A percentile compares a stretch with the other conserved stretches of the same genome.
Evolutionary conservation across 2,113 vertebrate species (phyloP).

Genomic region (Anolis sagrei): DNA sequence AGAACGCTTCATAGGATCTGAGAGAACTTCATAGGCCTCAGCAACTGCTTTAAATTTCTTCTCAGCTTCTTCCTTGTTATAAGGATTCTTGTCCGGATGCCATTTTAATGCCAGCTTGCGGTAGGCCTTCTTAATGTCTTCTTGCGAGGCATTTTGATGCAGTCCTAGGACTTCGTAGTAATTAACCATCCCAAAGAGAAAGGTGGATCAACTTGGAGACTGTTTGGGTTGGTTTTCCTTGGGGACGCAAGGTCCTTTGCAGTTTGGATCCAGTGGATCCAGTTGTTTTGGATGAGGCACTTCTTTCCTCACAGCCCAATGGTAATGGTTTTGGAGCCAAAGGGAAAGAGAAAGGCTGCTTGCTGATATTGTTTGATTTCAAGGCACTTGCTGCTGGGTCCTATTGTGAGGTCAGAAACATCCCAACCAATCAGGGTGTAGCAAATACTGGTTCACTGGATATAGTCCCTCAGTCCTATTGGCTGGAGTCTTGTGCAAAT

Average conservation of each 20-base stretch:
- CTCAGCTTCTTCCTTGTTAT: slow-evolving; percentile 83
- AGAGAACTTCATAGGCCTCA: slow-evolving; percentile 71
- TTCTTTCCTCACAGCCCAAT: slow-evolving; percentile 7
- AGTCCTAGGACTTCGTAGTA: slow-evolving; percentile 88
- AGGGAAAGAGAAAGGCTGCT: slow-evolving; percentile 6
- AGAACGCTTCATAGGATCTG: slow-evolving; percentile 53
- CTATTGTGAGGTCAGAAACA: slow-evolving; percentile 49
- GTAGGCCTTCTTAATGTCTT: slow-evolving; percentile 92
- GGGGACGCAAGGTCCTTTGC: neutral
- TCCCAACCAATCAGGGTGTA: slow-evolving; percentile 4
- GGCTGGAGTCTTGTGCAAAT: neutral
- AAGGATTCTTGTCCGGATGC: slow-evolving; percentile 92
- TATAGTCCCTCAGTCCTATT: neutral
- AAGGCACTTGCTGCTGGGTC: slow-evolving; percentile 16
- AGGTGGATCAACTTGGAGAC: neutral
- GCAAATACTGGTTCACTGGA: slow-evolving; percentile 7
- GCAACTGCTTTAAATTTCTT: slow-evolving; percentile 75
- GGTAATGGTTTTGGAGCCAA: neutral
- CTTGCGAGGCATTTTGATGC: slow-evolving; percentile 71
- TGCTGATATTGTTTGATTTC: neutral
- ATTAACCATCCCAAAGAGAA: slow-evolving; percentile 63
- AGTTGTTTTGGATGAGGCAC: neutral
- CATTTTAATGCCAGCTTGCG: slow-evolving; percentile 88
- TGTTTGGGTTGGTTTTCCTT: neutral
- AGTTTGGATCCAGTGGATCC: slow-evolving; percentile 28